phyloP scores from a whole-genome alignment of 2,797 vertebrate genomes.

The Enteromius fasciolatus region DNA sequence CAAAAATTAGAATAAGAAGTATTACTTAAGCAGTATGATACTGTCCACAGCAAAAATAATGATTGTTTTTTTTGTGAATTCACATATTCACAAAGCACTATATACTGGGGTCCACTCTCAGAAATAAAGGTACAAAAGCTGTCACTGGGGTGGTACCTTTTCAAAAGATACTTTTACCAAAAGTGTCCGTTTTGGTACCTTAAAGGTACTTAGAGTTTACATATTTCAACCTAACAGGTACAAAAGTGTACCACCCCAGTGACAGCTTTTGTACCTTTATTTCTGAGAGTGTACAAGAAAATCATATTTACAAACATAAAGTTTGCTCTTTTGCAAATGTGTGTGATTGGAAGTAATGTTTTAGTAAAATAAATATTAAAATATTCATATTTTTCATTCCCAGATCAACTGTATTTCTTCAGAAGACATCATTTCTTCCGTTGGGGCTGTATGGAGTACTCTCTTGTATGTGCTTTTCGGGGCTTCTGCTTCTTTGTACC shows the following conservation, averaged over 20 bases:
- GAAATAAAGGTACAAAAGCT: too few species aligned
- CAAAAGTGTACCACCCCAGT: too few species aligned
- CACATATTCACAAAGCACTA: neutral
- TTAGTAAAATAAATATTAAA: neutral
- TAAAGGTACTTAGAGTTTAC: too few species aligned
- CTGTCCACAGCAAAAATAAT: neutral
- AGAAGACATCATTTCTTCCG: neutral
- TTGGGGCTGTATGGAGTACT: neutral
- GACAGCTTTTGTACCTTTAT: too few species aligned
- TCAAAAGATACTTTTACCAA: too few species aligned
- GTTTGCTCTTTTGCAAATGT: neutral
- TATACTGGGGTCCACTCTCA: neutral
- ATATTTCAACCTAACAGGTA: too few species aligned
- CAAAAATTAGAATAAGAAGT: neutral
- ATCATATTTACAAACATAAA: neutral
- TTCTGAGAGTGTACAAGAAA: neutral
- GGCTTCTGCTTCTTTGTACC: neutral
- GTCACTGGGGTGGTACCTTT: too few species aligned
- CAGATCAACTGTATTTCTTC: neutral
- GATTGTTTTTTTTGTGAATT: neutral
- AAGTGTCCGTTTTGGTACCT: too few species aligned
- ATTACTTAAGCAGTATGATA: neutral
- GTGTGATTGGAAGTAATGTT: neutral
- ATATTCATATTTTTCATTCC: neutral
- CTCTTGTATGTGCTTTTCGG: neutral